Evolutionary conservation across 1,140 invertebrate species (phyloP).

Genomic region (Anoplophora glabripennis): DNA sequence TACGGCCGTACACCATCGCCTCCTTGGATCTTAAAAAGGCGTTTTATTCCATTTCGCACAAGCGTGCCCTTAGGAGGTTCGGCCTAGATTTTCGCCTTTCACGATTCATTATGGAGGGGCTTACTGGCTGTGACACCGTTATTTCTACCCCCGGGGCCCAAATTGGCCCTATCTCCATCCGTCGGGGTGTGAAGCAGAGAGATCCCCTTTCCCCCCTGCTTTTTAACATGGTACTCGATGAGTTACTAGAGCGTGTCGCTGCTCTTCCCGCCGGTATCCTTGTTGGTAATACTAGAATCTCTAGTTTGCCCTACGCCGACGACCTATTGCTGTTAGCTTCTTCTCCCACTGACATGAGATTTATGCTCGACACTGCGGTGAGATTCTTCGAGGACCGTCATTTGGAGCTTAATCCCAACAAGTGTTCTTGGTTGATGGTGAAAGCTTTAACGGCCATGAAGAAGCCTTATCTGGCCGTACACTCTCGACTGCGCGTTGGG

Average conservation of each 20-base stretch:
- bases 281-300: constrained; percentile 16
- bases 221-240: constrained; percentile 51
- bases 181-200: constrained; percentile 51
- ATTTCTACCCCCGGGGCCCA: constrained; percentile 23
- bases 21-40: too few relatives aligned
- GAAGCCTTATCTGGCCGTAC: constrained; percentile 15
- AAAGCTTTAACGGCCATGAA: constrained; percentile 32
- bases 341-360: constrained; percentile 25
- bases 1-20: too few relatives aligned
- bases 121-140: neutral
- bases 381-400: constrained; percentile 16
- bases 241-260: constrained; percentile 28
- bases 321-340: constrained; percentile 45
- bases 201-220: constrained; percentile 51
- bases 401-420: constrained; percentile 37
- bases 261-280: neutral
- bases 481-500: constrained; percentile 14
- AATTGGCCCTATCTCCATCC: constrained; percentile 27
- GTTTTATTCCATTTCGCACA: too few relatives aligned
- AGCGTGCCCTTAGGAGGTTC: neutral
- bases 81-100: neutral
- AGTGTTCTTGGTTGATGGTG: constrained; percentile 41
- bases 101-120: neutral
- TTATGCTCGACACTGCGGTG: neutral
- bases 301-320: constrained; percentile 47